These are phyloP conservation scores for human DNA, from an alignment of 2,113 vertebrate species.

Conservation along the genomic window DNA sequence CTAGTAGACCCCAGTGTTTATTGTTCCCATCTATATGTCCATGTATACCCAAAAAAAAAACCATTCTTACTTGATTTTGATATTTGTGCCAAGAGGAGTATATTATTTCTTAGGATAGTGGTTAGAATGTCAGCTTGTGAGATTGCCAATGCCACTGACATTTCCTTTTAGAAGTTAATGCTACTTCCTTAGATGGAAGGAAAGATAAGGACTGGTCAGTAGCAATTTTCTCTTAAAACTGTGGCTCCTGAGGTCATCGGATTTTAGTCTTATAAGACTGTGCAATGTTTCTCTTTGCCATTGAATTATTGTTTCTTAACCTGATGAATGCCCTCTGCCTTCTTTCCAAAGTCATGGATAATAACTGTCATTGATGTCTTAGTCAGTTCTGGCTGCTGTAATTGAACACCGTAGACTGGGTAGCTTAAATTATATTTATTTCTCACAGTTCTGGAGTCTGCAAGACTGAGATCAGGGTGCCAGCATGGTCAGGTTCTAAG, in stretches of 20 bases:
- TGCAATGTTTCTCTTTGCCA: not conserved
- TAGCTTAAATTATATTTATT: too few species aligned
- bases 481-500: too few species aligned
- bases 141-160: not conserved
- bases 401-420: too few species aligned
- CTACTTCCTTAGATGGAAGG: not conserved
- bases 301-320: not conserved
- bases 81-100: not conserved
- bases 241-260: not conserved
- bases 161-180: not conserved
- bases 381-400: not conserved
- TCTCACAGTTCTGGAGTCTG: too few species aligned
- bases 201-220: not conserved
- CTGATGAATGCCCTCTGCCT: not conserved
- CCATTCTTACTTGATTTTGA: not conserved
- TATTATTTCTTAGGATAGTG: not conserved
- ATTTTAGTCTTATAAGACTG: not conserved
- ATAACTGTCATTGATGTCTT: not conserved
- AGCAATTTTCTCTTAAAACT: not conserved
- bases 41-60: too few species aligned
- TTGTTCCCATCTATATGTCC: too few species aligned
- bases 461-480: too few species aligned
- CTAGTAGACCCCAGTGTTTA: too few species aligned
- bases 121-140: not conserved
- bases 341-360: not conserved